phyloP scores from a whole-genome alignment of 1,140 invertebrate genomes.

The Venustaconcha ellipsiformis region DNA sequence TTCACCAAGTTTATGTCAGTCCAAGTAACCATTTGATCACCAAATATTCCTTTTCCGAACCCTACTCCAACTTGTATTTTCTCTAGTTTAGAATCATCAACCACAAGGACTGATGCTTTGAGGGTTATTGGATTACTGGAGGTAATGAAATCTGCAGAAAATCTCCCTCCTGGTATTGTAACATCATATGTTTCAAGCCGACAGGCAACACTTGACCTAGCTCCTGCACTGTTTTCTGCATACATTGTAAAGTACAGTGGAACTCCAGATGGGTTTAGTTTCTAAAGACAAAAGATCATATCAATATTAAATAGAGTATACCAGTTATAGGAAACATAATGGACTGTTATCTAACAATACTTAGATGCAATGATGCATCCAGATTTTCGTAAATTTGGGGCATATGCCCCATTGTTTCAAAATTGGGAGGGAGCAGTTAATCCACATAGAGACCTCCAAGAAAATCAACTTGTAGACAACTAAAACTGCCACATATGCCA shows the following conservation, averaged over 20 bases:
- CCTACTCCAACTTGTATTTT: slow-evolving; percentile 31
- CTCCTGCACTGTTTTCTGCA: slow-evolving; percentile 38
- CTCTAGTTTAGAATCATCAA: slow-evolving; percentile 40
- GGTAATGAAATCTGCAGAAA: slow-evolving; percentile 32
- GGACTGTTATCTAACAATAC: too few species aligned
- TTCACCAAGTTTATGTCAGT: slow-evolving; percentile 2
- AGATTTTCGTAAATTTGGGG: too few species aligned
- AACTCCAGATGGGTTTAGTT: slow-evolving; percentile 7
- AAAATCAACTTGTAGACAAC: too few species aligned
- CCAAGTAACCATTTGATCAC: slow-evolving; percentile 25
- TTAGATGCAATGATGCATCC: too few species aligned
- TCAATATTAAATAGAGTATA: too few species aligned
- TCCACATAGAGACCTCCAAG: too few species aligned
- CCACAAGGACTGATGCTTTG: slow-evolving; percentile 31
- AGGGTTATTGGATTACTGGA: slow-evolving; percentile 37
- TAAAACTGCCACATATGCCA: too few species aligned
- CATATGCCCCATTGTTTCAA: too few species aligned
- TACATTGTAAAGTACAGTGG: slow-evolving; percentile 40
- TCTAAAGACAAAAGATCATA: too few species aligned
- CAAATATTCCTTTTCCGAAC: slow-evolving; percentile 34
- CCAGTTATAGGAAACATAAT: too few species aligned
- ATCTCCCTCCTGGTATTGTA: slow-evolving; percentile 38
- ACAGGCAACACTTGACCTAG: slow-evolving; percentile 27
- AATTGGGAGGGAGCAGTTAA: too few species aligned
- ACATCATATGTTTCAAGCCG: slow-evolving; percentile 43